Evolutionary conservation across 1,140 invertebrate species (phyloP).

Genomic region (Macrotrachela quadricornifera): DNA sequence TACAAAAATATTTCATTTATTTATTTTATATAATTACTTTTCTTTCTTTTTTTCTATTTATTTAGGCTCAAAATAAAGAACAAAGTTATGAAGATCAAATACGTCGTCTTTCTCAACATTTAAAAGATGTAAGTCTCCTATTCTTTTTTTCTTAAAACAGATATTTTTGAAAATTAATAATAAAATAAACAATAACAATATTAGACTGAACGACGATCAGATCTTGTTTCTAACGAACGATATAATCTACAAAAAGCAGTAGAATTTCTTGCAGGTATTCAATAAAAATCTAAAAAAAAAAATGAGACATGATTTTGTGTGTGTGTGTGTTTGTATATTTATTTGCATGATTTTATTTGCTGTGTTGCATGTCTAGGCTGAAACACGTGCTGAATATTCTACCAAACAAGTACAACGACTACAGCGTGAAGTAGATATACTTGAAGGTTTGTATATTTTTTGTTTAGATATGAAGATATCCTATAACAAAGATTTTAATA

Average conservation of each 20-base stretch:
- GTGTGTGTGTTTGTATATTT: not conserved
- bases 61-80: slow-evolving; percentile 84
- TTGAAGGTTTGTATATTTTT: too few species aligned
- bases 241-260: slow-evolving; percentile 12
- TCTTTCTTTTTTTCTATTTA: too few species aligned
- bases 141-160: not conserved
- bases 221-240: slow-evolving; percentile 14
- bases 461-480: too few species aligned
- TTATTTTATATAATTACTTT: too few species aligned
- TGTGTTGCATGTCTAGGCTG: too few species aligned
- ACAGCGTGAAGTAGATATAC: too few species aligned
- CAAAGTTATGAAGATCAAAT: slow-evolving; percentile 99
- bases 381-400: too few species aligned
- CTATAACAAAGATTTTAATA: too few species aligned
- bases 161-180: not conserved
- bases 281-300: not conserved
- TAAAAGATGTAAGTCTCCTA: slow-evolving; percentile 67
- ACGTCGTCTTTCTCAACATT: slow-evolving; percentile 88
- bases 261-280: slow-evolving; percentile 18
- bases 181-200: too few species aligned
- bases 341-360: not conserved
- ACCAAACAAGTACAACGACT: too few species aligned
- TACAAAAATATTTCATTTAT: too few species aligned
- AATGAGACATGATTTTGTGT: not conserved
- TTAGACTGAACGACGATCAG: slow-evolving; percentile 16